Evolutionary conservation across 2,888 invertebrate genomes (phyloP), one percentile per base, ranked within the genome.

Genomic region (Leptothorax acervorum): DNA sequence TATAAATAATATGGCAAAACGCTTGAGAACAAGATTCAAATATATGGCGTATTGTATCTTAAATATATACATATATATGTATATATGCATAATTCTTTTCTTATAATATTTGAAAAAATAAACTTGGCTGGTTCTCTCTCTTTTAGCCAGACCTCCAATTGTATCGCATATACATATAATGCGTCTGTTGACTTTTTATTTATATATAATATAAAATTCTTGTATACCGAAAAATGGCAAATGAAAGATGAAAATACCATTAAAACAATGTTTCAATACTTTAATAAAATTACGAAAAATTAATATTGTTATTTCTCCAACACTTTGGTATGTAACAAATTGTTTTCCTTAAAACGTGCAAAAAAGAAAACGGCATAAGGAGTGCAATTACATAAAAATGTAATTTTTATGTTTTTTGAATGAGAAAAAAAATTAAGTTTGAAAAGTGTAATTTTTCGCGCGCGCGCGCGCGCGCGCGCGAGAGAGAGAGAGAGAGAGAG

Each of bases 221-320:
- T 45, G 5, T 31, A 57, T 55, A 15, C 15, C 3, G 28, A 18
- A 73, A 57, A 23, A 42, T 57, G 4, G 3, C 35, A 23, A 71
- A 39, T 71, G n/a, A 73, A 73, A 55, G 42, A 6, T 57, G 11
- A 39, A 73, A 42, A 55, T 42, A 57, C 3, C 11, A 73, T 73
- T 71, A 71, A 28, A 28, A 28, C 18, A 23, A 73, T 12, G 28
- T 28, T 42, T 35, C 15, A 63, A 62, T 45, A 31, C 12, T 74
- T 45, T 35, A 53, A 39, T 23, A 71, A 71, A 53, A 65, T 65
- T 53, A 53, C 2, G 8, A 71, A 15, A 71, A 9, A n/a, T 48
- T 51, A 68, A 48, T 12, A 45, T 23, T 18, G 28, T 28, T 51
- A 35, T 51, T 53, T 71, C 4, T 35, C 4, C 53, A 42, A 42